These are phyloP conservation scores for Rosalia funebris DNA, from an alignment of 2,888 invertebrate genomes.

Conservation along the genomic window DNA sequence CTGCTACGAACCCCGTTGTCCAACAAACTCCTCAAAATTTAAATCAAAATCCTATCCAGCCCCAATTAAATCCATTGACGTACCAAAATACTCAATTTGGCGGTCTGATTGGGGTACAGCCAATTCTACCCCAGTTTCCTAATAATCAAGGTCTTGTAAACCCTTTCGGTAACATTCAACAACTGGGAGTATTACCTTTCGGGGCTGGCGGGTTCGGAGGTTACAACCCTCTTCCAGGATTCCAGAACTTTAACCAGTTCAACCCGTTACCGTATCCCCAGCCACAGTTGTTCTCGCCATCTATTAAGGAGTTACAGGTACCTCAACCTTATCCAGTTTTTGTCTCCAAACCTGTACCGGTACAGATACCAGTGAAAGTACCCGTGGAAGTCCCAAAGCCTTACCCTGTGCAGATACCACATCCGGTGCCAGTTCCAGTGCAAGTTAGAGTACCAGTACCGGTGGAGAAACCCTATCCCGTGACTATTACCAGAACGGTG, in stretches of 20 bases:
- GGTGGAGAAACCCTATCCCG: conserved; percentile 55
- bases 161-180: neutral
- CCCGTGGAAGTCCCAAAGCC: conserved; percentile 54
- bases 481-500: conserved; percentile 45
- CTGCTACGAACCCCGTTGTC: neutral
- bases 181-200: neutral
- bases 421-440: conserved; percentile 44
- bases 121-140: neutral
- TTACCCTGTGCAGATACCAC: conserved; percentile 48
- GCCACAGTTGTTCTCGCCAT: neutral
- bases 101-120: neutral
- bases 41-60: neutral
- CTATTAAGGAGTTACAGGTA: conserved; percentile 42
- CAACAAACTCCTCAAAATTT: neutral
- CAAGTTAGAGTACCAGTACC: conserved; percentile 44
- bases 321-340: conserved; percentile 52
- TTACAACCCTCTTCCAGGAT: neutral
- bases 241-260: neutral
- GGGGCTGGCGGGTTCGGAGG: neutral
- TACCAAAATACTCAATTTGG: neutral
- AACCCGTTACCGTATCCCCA: neutral
- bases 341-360: conserved; percentile 41
- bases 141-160: neutral
- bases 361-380: conserved; percentile 44
- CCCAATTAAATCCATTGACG: neutral